Evolutionary conservation across 92 coral and sea anemone species (phyloP).

Genomic region (Actinernus sp.): DNA sequence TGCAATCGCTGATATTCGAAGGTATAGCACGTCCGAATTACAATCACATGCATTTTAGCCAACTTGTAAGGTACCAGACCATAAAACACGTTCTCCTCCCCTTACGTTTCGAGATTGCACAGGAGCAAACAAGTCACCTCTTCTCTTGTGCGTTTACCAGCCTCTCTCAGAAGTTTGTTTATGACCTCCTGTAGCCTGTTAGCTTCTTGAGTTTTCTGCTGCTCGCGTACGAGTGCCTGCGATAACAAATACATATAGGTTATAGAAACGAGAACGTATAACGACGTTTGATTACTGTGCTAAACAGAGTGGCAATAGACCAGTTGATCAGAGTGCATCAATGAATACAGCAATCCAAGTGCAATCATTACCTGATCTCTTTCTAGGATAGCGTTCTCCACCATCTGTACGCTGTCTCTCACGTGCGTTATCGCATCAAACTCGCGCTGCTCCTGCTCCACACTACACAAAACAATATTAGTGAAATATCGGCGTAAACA

Average conservation of each 20-base stretch:
- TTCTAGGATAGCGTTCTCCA: conserved; percentile 94
- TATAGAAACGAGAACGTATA: too few species aligned
- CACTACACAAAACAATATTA: conserved; percentile 63
- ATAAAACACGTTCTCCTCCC: too few species aligned
- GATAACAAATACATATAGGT: too few species aligned
- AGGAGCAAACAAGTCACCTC: conserved; percentile 61
- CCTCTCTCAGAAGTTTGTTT: conserved; percentile 84
- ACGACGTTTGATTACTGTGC: too few species aligned
- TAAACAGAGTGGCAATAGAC: too few species aligned
- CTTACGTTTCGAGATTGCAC: background rate
- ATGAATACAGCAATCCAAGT: too few species aligned
- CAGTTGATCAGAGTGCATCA: too few species aligned
- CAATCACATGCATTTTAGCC: too few species aligned
- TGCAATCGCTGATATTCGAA: too few species aligned
- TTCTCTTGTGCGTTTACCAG: conserved; percentile 90
- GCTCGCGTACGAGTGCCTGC: conserved; percentile 93
- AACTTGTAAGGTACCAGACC: too few species aligned
- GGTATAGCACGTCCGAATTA: too few species aligned
- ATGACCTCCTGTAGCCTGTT: conserved; percentile 92
- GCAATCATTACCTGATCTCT: conserved; percentile 92
- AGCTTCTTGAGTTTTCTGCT: conserved; percentile 93
- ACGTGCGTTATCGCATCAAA: conserved; percentile 96
- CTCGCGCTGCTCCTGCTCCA: conserved; percentile 90
- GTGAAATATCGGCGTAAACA: too few species aligned
- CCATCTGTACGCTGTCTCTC: conserved; percentile 98